Evolutionary conservation across 2,888 invertebrate genomes (phyloP).

Genomic region (Cylloceria caligata): DNA sequence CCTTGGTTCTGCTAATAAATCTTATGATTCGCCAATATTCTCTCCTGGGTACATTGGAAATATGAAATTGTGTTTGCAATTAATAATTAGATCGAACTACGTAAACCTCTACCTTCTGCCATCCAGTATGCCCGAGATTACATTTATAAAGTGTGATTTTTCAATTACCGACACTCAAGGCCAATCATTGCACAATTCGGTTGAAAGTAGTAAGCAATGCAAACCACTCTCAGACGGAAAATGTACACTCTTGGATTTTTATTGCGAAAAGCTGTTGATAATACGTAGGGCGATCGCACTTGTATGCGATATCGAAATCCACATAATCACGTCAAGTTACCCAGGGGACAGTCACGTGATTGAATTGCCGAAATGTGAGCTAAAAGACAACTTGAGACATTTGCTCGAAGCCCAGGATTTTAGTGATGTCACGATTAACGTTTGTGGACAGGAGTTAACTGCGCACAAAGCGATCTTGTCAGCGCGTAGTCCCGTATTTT

Average conservation of each 20-base stretch:
- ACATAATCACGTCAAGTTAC: neutral
- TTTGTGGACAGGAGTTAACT: neutral
- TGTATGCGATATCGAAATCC: neutral
- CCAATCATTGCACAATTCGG: too few relatives aligned
- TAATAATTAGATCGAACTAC: fast-evolving
- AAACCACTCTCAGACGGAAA: neutral
- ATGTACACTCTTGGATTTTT: too few relatives aligned
- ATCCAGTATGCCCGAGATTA: neutral
- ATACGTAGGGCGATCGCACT: neutral
- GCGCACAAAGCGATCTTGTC: neutral
- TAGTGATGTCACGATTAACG: neutral
- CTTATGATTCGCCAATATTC: neutral
- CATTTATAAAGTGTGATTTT: neutral
- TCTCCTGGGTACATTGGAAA: neutral
- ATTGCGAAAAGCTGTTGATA: neutral
- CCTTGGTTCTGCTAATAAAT: too few relatives aligned
- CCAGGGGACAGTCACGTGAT: too few relatives aligned
- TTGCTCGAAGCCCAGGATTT: neutral
- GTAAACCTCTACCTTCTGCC: neutral
- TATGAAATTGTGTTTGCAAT: neutral
- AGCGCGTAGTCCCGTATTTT: neutral
- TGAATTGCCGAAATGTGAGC: neutral
- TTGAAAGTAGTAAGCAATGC: neutral
- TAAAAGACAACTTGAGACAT: neutral
- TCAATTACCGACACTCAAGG: too few relatives aligned